Percentiles rank a stretch among this genome's conserved stretches.
Evolutionary conservation across 2,888 invertebrate genomes (phyloP).

Genomic region (Frankliniella intonsa): DNA sequence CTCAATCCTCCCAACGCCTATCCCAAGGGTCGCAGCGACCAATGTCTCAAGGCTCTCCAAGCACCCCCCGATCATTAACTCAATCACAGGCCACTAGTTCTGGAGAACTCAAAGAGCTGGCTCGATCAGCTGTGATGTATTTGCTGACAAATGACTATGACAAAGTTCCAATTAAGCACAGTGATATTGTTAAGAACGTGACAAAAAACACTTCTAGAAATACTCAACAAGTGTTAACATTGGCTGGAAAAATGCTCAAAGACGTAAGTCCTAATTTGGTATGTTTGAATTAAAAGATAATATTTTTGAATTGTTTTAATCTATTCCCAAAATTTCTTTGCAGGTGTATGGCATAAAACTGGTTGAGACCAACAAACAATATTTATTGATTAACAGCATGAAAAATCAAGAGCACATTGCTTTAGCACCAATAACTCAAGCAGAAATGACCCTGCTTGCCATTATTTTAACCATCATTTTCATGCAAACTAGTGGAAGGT

Average conservation of each 20-base stretch:
- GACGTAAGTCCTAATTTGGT: background rate
- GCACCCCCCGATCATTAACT: background rate
- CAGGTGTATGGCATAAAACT: background rate
- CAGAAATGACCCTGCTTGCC: background rate
- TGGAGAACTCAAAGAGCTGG: background rate
- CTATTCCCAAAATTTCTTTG: too few species aligned
- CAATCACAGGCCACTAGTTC: background rate
- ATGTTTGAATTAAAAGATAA: background rate
- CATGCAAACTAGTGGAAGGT: conserved; percentile 8
- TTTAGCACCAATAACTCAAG: background rate
- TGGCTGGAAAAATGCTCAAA: background rate
- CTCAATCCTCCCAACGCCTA: background rate
- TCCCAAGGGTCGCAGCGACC: background rate
- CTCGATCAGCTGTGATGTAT: background rate
- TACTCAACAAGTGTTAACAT: background rate
- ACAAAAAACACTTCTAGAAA: background rate
- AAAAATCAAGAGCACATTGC: background rate
- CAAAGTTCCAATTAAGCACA: conserved; percentile 3
- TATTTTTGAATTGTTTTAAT: background rate
- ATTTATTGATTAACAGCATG: background rate
- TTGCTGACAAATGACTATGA: background rate
- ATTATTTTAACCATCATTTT: background rate
- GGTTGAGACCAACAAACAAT: background rate
- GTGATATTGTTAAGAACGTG: background rate
- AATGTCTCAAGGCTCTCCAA: background rate